phyloP scores from a whole-genome alignment of 2,113 vertebrate species.

The Xenopus borealis region DNA sequence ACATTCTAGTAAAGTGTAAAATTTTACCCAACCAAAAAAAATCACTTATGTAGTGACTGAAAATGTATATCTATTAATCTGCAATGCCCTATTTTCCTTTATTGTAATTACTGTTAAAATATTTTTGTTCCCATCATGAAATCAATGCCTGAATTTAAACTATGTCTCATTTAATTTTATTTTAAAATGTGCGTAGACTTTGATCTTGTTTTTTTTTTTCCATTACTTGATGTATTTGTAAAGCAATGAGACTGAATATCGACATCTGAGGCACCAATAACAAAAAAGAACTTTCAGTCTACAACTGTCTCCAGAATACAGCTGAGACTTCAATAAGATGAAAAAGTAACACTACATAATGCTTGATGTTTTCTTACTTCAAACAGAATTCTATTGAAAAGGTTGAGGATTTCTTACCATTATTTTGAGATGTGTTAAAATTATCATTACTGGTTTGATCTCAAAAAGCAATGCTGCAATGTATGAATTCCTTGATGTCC shows the following conservation, averaged over 20 bases:
- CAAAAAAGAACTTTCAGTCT: neutral
- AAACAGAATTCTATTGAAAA: slow-evolving; percentile 12
- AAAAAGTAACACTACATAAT: slow-evolving; percentile 21
- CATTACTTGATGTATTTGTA: slow-evolving; percentile 10
- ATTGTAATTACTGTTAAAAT: too few relatives aligned
- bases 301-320: slow-evolving; percentile 30
- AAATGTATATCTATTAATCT: too few relatives aligned
- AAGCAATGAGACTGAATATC: slow-evolving; percentile 5
- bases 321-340: slow-evolving; percentile 26
- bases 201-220: slow-evolving; percentile 36
- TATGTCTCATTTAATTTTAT: too few relatives aligned
- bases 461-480: neutral
- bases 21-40: too few relatives aligned
- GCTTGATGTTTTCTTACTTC: slow-evolving; percentile 32
- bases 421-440: slow-evolving; percentile 5
- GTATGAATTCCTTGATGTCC: neutral
- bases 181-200: neutral
- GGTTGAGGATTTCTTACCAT: neutral
- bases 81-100: too few relatives aligned
- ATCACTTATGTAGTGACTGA: too few relatives aligned
- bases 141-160: too few relatives aligned
- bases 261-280: slow-evolving; percentile 34
- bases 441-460: neutral
- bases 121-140: too few relatives aligned
- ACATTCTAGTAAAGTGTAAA: too few relatives aligned